These are phyloP conservation scores for Pelusios castaneus DNA, from an alignment of 2,113 vertebrate genomes.

Conservation along the genomic window DNA sequence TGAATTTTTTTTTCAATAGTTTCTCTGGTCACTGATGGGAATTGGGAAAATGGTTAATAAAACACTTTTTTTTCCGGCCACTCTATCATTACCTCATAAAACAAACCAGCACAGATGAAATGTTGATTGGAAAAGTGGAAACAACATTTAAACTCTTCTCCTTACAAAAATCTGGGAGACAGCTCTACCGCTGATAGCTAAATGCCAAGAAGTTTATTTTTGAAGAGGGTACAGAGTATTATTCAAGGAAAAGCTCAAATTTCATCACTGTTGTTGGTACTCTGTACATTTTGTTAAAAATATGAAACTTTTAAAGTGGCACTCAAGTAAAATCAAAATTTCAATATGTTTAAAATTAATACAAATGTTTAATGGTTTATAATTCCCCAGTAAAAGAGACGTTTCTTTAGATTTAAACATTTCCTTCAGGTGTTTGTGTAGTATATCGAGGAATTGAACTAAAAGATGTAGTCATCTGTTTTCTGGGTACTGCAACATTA, in stretches of 20 bases:
- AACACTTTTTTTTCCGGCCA: background rate
- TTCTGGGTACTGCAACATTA: background rate
- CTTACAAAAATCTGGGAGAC: background rate
- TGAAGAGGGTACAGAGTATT: background rate
- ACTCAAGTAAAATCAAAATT: background rate
- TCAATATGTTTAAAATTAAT: background rate
- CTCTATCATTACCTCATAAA: background rate
- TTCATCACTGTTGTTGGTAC: background rate
- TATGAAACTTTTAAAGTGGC: background rate
- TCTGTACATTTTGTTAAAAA: background rate
- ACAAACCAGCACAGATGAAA: background rate
- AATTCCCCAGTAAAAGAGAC: background rate
- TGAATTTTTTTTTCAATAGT: background rate
- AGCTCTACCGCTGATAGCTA: background rate
- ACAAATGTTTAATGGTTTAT: background rate
- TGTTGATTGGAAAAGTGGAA: background rate
- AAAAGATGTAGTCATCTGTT: background rate
- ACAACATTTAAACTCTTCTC: background rate
- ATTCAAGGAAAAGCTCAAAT: background rate
- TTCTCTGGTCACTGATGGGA: background rate
- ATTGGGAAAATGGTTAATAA: constrained; percentile 5
- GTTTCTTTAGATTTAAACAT: background rate
- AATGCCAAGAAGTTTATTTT: constrained; percentile 1
- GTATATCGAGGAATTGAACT: background rate
- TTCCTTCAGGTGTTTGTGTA: too few relatives aligned